Base-by-base conservation (phyloP, 2,888 invertebrate genomes). In the Drosophila melanosoma region DNA sequence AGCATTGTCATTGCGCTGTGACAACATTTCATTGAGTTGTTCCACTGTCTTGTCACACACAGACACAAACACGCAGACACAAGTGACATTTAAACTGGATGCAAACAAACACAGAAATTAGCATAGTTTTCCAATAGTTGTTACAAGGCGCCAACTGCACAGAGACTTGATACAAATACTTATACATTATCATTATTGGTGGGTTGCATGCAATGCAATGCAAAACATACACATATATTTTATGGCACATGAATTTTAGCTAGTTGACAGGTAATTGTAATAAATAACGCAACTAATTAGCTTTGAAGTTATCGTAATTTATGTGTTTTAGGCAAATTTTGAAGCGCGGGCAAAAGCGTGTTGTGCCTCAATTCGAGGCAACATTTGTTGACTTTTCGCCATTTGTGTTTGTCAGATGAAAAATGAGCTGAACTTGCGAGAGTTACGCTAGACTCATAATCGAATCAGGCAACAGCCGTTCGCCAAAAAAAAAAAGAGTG, bases 211-310 rank as follows among this genome's bases (percentile, higher is more conserved):
- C 20, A 15, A 11, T 20, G 15, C 20, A 15, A 11, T 7, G 20
- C 23, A 45, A 3, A 48, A 48, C 6, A 33, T 12, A 36, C 23
- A 54, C 23, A 17, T 66, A 63, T 51, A 59, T 38, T 75, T 69
- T 62, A 54, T 70, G 72, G 63, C 69, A 69, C 38, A n/a, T 70
- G 67, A 63, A 67, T 67, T 69, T 29, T 35, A 70, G 62, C 65
- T 69, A 69, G 67, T 59, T 77, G 85, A 74, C 85, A 87, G 85
- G 83, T 85, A 83, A 85, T 85, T 83, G 87, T 74, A 85, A 85
- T 85, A 85, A 85, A 85, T 87, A 85, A 83, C 59, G 68, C 72
- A 57, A 76, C 85, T 85, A 85, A 85, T 85, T 85, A 85, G 82
- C 72, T 76, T 80, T 76, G 73, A 83, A 84, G 75, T 72, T 70